Evolutionary conservation across 1,140 invertebrate species (phyloP), one percentile per base, ranked within the genome.

Genomic region (Drosophila kanapiae): DNA sequence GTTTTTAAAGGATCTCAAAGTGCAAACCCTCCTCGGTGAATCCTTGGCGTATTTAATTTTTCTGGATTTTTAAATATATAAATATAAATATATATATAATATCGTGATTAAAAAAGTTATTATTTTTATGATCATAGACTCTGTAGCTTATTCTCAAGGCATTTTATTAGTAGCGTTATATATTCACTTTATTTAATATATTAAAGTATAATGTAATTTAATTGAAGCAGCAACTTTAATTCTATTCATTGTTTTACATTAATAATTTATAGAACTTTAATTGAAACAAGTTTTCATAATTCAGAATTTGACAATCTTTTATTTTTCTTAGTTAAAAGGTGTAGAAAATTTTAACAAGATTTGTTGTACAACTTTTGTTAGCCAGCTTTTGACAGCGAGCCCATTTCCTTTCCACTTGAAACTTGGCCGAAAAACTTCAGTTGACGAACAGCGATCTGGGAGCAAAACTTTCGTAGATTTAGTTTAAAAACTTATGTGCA

Each of bases 401-500:
- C 59, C 53, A 72, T 71, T 72, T 72, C 53, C 69, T 31, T 47
- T 40, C 43, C 43, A 38, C 67, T 71, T 42, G 43, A 59, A 72
- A 72, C 51, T 69, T 69, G 47, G 31, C 29, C 31, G 11, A 43
- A 67, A 65, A 49, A 54, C 16, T 31, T 47, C 18, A n/a, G 56
- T 75, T 62, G 80, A 82, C 61, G 69, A 63, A 80, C 68, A 47
- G 63, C 58, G 63, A 60, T 51, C 48, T 68, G 60, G 49, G 37
- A 51, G 45, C 27, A 8, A 78, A 86, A 87, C 58, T 87, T 86
- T 71, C 54, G 56, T 38, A 62, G 35, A 49, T 70, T 59, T 70
- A 59, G 23, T 70, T 58, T 1, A 11, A 57, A 76, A 79, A 78
- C 53, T 87, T 68, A 51, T 35, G 18, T 62, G 57, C 67, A 69